These are phyloP conservation scores for Ginglymostoma cirratum DNA, from an alignment of 2,113 vertebrate genomes.

Conservation along the genomic window DNA sequence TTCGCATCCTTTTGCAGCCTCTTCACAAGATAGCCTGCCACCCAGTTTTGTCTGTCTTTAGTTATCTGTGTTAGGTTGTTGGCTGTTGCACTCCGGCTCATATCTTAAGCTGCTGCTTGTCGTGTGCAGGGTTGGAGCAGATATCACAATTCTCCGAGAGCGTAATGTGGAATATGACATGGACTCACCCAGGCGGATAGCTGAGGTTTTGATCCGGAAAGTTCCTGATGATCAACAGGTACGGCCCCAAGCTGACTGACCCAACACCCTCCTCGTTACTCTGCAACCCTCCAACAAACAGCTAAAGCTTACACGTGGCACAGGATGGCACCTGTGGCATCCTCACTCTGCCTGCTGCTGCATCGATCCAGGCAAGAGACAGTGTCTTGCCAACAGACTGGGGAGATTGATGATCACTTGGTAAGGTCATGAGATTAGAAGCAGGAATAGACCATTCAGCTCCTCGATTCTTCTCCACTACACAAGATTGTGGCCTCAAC, in stretches of 20 bases:
- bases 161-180: slow-evolving; percentile 84
- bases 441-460: not conserved
- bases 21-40: not conserved
- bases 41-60: not conserved
- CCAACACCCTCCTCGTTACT: too few species aligned
- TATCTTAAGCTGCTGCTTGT: not conserved
- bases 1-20: too few species aligned
- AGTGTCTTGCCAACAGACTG: not conserved
- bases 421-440: too few species aligned
- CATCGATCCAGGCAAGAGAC: not conserved
- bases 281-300: not conserved
- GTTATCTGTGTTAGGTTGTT: not conserved
- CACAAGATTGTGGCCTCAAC: too few species aligned
- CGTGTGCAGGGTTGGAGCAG: slow-evolving; percentile 79
- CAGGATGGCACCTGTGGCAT: not conserved
- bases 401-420: not conserved
- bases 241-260: not conserved
- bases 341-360: not conserved
- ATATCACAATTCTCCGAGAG: slow-evolving; percentile 85
- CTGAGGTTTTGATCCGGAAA: slow-evolving; percentile 91
- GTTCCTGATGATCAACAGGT: slow-evolving; percentile 98
- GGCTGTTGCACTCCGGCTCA: not conserved
- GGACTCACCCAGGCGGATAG: slow-evolving; percentile 76
- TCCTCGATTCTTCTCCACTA: not conserved
- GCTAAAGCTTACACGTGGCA: not conserved